These are phyloP conservation scores for Pegea sp. DNA, from an alignment of 23 tunicate genomes.

Conservation along the genomic window DNA sequence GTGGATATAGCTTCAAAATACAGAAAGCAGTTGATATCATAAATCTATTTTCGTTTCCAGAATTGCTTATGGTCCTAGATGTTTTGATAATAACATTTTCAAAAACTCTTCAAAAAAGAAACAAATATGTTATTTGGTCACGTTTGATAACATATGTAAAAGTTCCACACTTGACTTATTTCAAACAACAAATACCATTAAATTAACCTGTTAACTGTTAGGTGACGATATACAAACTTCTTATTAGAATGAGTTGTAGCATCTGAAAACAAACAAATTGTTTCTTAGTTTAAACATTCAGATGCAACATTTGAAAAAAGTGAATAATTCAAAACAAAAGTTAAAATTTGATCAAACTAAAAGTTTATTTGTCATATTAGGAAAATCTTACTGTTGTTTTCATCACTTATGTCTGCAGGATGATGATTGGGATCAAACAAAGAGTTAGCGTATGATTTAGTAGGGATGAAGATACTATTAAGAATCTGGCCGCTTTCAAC, in stretches of 20 bases:
- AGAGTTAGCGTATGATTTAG: slow-evolving; percentile 12
- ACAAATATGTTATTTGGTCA: no score
- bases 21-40: slow-evolving; percentile 13
- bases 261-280: background rate
- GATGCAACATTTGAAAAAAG: no score
- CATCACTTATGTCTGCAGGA: slow-evolving; percentile 1
- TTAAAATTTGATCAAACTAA: no score
- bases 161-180: background rate
- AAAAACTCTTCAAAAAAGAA: slow-evolving; percentile 9
- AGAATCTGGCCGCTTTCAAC: slow-evolving; percentile 15
- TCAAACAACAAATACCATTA: background rate
- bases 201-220: slow-evolving; percentile 2
- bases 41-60: background rate
- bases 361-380: no score
- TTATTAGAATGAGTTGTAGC: background rate
- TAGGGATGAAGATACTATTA: slow-evolving; percentile 34
- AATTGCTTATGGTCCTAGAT: slow-evolving; percentile 1
- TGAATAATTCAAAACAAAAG: no score
- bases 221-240: background rate
- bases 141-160: no score
- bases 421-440: no score
- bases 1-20: slow-evolving; percentile 20
- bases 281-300: no score
- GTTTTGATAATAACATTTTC: slow-evolving; percentile 20
- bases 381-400: no score